These are phyloP conservation scores for Diplazon laetatorius DNA, from an alignment of 2,888 invertebrate genomes.

Conservation along the genomic window DNA sequence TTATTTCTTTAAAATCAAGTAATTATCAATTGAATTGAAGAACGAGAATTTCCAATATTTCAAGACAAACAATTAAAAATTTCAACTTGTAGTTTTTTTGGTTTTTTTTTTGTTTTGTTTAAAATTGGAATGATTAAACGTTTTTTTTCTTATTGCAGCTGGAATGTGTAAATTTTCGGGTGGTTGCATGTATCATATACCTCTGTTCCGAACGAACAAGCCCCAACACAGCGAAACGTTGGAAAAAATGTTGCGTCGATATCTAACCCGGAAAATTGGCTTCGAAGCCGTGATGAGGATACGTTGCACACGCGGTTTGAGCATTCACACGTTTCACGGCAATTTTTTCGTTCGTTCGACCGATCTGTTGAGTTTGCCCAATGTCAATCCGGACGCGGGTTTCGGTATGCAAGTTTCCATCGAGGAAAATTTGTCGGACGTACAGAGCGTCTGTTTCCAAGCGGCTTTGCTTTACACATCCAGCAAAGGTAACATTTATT, in stretches of 20 bases:
- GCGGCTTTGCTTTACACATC: constrained; percentile 98
- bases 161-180: constrained; percentile 98
- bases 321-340: constrained; percentile 99
- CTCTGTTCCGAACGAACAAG: constrained; percentile 91
- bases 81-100: no score
- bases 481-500: constrained; percentile 87
- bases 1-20: no score
- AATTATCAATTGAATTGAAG: no score
- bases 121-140: constrained; percentile 13
- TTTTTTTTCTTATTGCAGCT: constrained; percentile 82
- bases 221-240: constrained; percentile 89
- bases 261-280: constrained; percentile 97
- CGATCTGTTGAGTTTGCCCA: constrained; percentile 96
- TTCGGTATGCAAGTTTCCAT: constrained; percentile 99
- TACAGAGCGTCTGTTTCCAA: constrained; percentile 97
- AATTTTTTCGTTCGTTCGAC: constrained; percentile 99
- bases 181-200: constrained; percentile 96
- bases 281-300: constrained; percentile 99
- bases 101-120: neutral
- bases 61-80: no score
- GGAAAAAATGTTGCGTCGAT: constrained; percentile 90
- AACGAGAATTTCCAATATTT: no score
- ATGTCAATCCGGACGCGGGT: constrained; percentile 98
- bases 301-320: constrained; percentile 95
- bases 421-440: constrained; percentile 94